These are phyloP conservation scores for Agrilus cyanescens DNA, from an alignment of 2,888 invertebrate species.

Conservation along the genomic window DNA sequence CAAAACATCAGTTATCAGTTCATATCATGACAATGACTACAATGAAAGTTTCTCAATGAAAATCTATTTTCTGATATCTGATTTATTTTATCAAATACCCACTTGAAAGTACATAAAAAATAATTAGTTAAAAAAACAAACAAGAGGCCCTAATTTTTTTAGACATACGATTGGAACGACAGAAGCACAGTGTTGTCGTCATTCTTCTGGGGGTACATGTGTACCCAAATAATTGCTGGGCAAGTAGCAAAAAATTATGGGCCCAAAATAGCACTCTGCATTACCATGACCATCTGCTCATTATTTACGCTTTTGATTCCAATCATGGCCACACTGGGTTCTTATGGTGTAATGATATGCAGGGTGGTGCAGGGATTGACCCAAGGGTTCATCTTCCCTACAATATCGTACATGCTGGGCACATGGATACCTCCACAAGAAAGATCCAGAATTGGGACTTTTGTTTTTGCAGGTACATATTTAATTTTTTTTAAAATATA, in stretches of 20 bases:
- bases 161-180: slow-evolving; percentile 45
- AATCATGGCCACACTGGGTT: slow-evolving; percentile 48
- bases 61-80: too few species aligned
- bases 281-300: slow-evolving; percentile 46
- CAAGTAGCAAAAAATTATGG: slow-evolving; percentile 62
- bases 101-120: too few species aligned
- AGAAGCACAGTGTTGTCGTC: slow-evolving; percentile 52
- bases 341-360: slow-evolving; percentile 48
- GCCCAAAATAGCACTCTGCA: slow-evolving; percentile 51
- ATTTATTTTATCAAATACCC: too few species aligned
- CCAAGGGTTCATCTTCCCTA: slow-evolving; percentile 60
- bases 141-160: background rate
- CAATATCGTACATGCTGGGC: slow-evolving; percentile 56
- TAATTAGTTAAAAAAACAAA: too few species aligned
- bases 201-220: slow-evolving; percentile 69
- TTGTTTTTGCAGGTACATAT: slow-evolving; percentile 43
- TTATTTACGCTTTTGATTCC: slow-evolving; percentile 56
- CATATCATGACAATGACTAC: too few species aligned
- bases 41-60: too few species aligned
- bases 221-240: slow-evolving; percentile 59
- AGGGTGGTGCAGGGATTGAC: slow-evolving; percentile 63
- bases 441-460: slow-evolving; percentile 54
- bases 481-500: background rate
- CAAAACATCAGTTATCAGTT: too few species aligned
- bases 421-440: slow-evolving; percentile 65